Percentiles rank a stretch among this genome's conserved stretches.
These are phyloP conservation scores for Mormyrops boulengeri DNA, from an alignment of 2,797 vertebrate genomes.

Conservation along the genomic window DNA sequence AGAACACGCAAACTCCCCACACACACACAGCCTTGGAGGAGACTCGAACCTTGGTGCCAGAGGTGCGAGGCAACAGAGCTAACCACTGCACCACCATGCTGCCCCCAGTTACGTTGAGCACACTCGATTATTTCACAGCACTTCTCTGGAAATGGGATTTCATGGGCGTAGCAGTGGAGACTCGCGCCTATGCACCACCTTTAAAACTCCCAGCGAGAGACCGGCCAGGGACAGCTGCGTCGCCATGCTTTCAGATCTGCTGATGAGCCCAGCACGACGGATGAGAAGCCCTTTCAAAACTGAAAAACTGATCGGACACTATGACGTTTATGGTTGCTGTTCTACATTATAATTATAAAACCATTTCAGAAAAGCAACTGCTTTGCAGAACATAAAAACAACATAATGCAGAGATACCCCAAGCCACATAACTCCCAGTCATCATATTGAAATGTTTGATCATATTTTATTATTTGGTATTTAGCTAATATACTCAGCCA, in stretches of 20 bases:
- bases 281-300: not conserved
- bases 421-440: not conserved
- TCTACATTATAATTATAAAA: not conserved
- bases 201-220: not conserved
- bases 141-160: not conserved
- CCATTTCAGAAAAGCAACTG: not conserved
- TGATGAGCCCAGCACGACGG: not conserved
- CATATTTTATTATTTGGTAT: not conserved
- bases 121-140: not conserved
- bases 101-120: not conserved
- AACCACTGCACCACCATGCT: not conserved
- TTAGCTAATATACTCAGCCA: not conserved
- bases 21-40: too few species aligned
- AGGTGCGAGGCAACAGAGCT: too few species aligned
- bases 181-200: not conserved
- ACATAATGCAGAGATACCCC: not conserved
- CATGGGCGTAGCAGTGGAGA: not conserved
- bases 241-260: not conserved
- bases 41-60: too few species aligned
- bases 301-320: not conserved
- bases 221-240: not conserved
- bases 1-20: too few species aligned
- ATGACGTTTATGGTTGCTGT: not conserved
- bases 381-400: not conserved
- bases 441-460: not conserved